These are phyloP conservation scores for Gambusia yucatana DNA, from an alignment of 2,797 vertebrate species.

Conservation along the genomic window DNA sequence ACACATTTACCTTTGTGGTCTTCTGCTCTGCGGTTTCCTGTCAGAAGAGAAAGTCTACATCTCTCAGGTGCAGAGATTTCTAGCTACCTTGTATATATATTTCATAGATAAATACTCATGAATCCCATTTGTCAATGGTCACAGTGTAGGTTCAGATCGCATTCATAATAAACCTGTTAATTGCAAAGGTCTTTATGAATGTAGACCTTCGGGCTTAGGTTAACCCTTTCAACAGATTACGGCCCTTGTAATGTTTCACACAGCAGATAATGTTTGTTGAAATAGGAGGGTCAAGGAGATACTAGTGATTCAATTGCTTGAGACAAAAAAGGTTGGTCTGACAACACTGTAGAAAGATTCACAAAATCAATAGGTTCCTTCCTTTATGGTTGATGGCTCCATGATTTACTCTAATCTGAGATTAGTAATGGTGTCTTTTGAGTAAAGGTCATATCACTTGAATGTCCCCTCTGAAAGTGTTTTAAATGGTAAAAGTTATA, in stretches of 20 bases:
- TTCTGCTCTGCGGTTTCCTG: not conserved
- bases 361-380: slow-evolving; percentile 35
- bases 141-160: not conserved
- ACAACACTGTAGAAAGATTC: slow-evolving; percentile 25
- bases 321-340: slow-evolving; percentile 7
- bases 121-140: not conserved
- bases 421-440: not conserved
- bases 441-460: slow-evolving; percentile 26
- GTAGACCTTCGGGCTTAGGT: not conserved
- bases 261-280: slow-evolving; percentile 2
- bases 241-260: not conserved
- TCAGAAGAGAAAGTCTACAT: not conserved
- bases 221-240: not conserved
- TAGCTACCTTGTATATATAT: not conserved
- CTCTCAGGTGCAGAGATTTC: not conserved
- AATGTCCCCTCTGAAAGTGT: not conserved
- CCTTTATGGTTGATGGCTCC: slow-evolving; percentile 2
- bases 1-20: not conserved
- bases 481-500: not conserved
- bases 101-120: not conserved
- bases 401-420: slow-evolving; percentile 18
- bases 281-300: slow-evolving; percentile 6
- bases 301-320: slow-evolving; percentile 1
- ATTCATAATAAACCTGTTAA: not conserved
- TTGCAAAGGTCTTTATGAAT: not conserved